These are phyloP conservation scores for Drosophila eugracilis DNA, from an alignment of 1,140 invertebrate genomes.

Conservation along the genomic window DNA sequence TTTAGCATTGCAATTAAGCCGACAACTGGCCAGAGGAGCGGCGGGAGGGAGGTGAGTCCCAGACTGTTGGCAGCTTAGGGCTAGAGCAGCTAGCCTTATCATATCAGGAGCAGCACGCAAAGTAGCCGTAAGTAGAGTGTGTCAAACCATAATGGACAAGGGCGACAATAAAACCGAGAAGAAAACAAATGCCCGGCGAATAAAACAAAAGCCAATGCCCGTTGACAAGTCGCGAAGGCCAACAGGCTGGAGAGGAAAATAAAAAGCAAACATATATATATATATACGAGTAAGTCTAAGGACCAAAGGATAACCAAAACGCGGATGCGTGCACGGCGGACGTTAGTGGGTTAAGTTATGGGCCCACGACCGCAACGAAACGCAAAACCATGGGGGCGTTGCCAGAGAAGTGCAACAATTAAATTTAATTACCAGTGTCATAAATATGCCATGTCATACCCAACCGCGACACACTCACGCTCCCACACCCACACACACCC, in stretches of 20 bases:
- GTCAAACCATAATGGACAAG: conserved; percentile 63
- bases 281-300: neutral
- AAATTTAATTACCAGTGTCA: conserved; percentile 83
- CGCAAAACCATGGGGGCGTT: conserved; percentile 28
- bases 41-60: no score
- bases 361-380: conserved; percentile 59
- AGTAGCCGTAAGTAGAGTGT: conserved; percentile 42
- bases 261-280: neutral
- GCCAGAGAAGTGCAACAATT: conserved; percentile 77
- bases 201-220: conserved; percentile 39
- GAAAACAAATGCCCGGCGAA: conserved; percentile 22
- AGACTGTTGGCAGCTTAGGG: neutral
- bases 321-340: conserved; percentile 20
- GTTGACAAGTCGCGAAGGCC: conserved; percentile 29
- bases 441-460: conserved; percentile 74
- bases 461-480: neutral
- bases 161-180: conserved; percentile 59
- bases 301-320: conserved; percentile 16
- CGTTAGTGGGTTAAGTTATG: conserved; percentile 61
- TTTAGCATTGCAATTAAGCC: conserved; percentile 78
- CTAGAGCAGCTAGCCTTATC: conserved; percentile 62
- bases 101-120: conserved; percentile 74
- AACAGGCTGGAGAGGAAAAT: conserved; percentile 4
- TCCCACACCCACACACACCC: neutral
- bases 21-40: no score